Evolutionary conservation across 2,797 vertebrate species (phyloP), one percentile per base, ranked within the genome.

Genomic region (Pygocentrus nattereri): DNA sequence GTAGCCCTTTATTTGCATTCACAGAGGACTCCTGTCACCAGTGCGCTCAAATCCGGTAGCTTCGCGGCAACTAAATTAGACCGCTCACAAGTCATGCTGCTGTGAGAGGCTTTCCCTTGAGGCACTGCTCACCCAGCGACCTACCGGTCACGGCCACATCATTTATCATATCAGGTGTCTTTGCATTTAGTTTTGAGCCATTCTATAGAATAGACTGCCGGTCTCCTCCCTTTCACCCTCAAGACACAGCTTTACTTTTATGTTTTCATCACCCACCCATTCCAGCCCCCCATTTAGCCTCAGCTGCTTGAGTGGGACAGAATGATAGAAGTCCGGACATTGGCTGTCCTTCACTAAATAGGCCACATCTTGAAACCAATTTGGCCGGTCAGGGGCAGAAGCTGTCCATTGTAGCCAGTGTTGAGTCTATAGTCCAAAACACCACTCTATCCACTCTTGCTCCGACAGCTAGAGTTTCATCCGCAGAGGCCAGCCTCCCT

Each of bases 311-410:
- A 78, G 52, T 41, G 58, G 58, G 71, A 76, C 54, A 54, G 72
- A 73, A 64, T 58, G 73, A 77, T 78, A 38, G 76, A 82, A 52
- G 68, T 73, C 74, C 76, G 50, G 61, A 69, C 69, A 76, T 47
- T 31, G 21, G 44, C 74, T 71, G 65, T 74, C 69, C 61, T 78
- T 84, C 59, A 76, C 75, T 62, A 77, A 85, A 82, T 61, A 85
- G 85, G 67, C 69, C 64, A 64, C 41, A 31, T 82, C 59, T 84
- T 59, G 71, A 67, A 86, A 74, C 50, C 76, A 76, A 81, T 85
- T 80, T 81, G 72, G 62, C 31, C 56, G 68, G 69, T 74, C 31
- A 52, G 65, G 38, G 71, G 75, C 41, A 19, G 65, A 19, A 21
- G 74, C 68, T 70, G 70, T 83, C 25, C 61, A 34, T 59, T 74